Conservation (phyloP, 2,113 vertebrate genomes). For the Cisticola juncidis region DNA sequence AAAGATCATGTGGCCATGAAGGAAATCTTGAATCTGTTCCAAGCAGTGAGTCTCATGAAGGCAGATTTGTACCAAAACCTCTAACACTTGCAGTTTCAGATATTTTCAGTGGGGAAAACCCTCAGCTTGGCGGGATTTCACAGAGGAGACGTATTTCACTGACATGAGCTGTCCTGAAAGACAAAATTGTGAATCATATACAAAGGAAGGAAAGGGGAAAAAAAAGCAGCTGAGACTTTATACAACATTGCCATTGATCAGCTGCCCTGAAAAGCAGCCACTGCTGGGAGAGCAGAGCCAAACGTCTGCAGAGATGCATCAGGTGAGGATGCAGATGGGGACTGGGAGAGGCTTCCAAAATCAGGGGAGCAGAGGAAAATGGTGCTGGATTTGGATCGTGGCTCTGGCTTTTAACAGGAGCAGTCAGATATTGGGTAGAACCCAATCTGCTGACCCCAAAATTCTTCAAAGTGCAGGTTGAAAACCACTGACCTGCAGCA, state of each 20-base stretch:
- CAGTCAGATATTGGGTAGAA: not conserved
- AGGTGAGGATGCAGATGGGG: not conserved
- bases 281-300: not conserved
- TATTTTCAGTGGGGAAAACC: slow-evolving; percentile 48
- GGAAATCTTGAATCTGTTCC: not conserved
- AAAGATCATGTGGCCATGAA: slow-evolving; percentile 34
- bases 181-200: not conserved
- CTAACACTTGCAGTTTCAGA: slow-evolving; percentile 32
- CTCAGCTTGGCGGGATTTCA: not conserved
- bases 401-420: not conserved
- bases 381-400: accelerated
- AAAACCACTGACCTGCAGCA: not conserved
- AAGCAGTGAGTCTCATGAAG: slow-evolving; percentile 1
- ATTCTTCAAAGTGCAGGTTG: not conserved
- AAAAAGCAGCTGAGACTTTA: not conserved
- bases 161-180: not conserved
- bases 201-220: not conserved
- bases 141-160: slow-evolving; percentile 9
- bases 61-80: slow-evolving; percentile 50
- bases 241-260: not conserved
- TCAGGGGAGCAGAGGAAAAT: not conserved
- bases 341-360: not conserved
- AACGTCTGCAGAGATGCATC: not conserved
- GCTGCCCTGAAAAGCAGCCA: not conserved
- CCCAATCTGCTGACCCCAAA: not conserved